Conservation (phyloP, 2,888 invertebrate species). For the Limnephilus auricula region DNA sequence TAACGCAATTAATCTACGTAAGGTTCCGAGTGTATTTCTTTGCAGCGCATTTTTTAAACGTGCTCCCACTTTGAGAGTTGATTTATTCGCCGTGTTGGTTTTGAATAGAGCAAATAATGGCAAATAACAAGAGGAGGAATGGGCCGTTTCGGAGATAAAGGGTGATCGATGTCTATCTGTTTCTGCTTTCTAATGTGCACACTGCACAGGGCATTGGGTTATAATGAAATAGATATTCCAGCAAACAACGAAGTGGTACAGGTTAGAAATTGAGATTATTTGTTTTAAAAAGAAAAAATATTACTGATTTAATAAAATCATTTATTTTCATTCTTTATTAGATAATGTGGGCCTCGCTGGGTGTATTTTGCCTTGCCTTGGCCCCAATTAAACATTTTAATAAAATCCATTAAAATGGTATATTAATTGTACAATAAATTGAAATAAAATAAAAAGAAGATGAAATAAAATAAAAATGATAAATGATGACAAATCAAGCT, state of each 20-base stretch:
- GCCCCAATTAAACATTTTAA: too few species aligned
- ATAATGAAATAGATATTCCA: background rate
- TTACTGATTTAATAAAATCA: background rate
- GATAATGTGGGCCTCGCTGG: too few species aligned
- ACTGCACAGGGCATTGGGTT: background rate
- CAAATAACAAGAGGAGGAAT: constrained; percentile 47
- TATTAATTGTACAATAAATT: too few species aligned
- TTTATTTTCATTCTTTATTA: too few species aligned
- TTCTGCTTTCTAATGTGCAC: constrained; percentile 44
- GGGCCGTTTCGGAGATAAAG: constrained; percentile 45
- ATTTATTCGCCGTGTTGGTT: constrained; percentile 44
- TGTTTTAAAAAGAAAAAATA: background rate
- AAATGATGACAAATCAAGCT: too few species aligned
- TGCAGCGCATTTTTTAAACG: background rate
- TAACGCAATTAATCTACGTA: constrained; percentile 33
- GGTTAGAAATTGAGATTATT: background rate
- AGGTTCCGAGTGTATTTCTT: constrained; percentile 8
- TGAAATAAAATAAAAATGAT: too few species aligned
- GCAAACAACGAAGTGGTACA: background rate
- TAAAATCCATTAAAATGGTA: too few species aligned
- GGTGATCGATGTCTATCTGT: constrained; percentile 51
- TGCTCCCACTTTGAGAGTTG: constrained; percentile 32
- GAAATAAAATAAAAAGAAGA: too few species aligned
- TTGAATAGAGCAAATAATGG: constrained; percentile 54
- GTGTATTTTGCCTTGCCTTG: too few species aligned